A percentile compares a stretch with the other conserved stretches of the same genome.
These are phyloP conservation scores for Alectoris magna DNA, from an alignment of 2,797 vertebrate species.

Conservation along the genomic window DNA sequence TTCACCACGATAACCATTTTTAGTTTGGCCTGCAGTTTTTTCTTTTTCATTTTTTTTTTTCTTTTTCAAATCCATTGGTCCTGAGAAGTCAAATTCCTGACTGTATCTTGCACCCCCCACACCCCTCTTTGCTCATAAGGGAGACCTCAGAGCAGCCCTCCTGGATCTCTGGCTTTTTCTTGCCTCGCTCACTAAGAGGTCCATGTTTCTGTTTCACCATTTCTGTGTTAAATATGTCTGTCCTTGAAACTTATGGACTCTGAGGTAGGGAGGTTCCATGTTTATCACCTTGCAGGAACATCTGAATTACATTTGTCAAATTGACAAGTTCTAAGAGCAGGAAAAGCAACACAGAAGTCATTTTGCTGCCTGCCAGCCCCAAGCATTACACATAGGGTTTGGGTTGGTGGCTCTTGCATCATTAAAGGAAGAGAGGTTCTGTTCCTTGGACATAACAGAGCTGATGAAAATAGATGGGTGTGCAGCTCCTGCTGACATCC, in stretches of 20 bases:
- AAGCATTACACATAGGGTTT: not conserved
- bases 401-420: not conserved
- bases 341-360: not conserved
- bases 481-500: not conserved
- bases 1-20: conserved; percentile 66
- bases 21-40: conserved; percentile 39
- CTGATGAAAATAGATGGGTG: not conserved
- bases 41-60: not conserved
- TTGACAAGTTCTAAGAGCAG: not conserved
- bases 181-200: not conserved
- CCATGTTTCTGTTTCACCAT: not conserved
- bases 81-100: conserved; percentile 61
- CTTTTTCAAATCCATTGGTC: conserved; percentile 42
- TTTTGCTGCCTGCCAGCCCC: not conserved
- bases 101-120: conserved; percentile 58
- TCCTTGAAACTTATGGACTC: conserved; percentile 2
- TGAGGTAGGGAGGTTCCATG: not conserved
- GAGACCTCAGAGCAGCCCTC: conserved; percentile 11
- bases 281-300: not conserved
- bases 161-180: not conserved
- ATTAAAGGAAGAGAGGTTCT: not conserved
- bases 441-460: not conserved
- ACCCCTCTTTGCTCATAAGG: conserved; percentile 17
- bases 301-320: conserved; percentile 10
- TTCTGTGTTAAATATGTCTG: not conserved